Base-by-base conservation (phyloP, 2,797 vertebrate genomes). In the Takifugu rubripes region DNA sequence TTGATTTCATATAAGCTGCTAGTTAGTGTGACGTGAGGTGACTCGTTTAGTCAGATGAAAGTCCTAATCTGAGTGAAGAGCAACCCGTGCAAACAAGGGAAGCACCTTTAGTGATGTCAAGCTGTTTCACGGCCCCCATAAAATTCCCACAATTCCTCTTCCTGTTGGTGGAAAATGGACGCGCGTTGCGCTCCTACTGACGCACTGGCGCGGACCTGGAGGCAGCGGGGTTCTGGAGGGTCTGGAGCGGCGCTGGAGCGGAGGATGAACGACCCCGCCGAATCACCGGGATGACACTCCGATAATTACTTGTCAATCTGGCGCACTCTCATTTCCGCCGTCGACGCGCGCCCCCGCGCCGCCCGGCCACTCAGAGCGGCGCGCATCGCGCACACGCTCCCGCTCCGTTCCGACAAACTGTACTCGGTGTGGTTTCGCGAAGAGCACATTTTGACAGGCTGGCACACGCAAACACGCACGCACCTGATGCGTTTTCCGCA, bases 241-340 rank as follows among this genome's bases (percentile, higher is more conserved):
- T 66, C 59, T 65, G 45, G 49, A 63, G 70, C 6, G 49, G 71
- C 82, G 81, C 77, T 80, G 59, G 76, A 77, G 77, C 81, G 59
- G 76, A 77, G 77, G 79, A 87, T 84, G 60, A 79, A 81, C 78
- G 82, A 76, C 80, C 83, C 69, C 33, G 77, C 40, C 57, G 52
- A 75, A 72, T 77, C 75, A 73, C 64, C 61, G 72, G 77, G 75
- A 81, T 83, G 84, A 83, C 85, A 82, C 74, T 70, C 70, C 84
- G 85, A 87, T 87, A 88, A 88, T 87, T 83, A 82, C 84, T 81
- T 87, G 87, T 40, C 36, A 40, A 10, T 40, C 36, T 40, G 3
- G 2, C 58, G 31, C 64, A 49, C 70, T 79, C 73, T 81, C 78
- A 81, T 81, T 79, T 84, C 75, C 77, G 57, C 72, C 57, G 66